Evolutionary conservation across 2,888 invertebrate genomes (phyloP).

Genomic region (Melitaea athalia): DNA sequence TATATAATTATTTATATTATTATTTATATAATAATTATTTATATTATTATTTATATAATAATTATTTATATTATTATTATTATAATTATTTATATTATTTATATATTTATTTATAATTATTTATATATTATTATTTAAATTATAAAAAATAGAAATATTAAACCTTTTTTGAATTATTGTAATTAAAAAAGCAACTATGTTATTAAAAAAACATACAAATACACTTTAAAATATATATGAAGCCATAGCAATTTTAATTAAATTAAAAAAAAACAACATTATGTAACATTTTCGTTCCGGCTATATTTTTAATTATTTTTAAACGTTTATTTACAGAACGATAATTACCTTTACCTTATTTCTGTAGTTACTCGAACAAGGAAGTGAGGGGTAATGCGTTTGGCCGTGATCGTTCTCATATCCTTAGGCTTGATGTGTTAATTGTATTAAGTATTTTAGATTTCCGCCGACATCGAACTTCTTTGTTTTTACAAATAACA

Average conservation of each 20-base stretch:
- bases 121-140: too few species aligned
- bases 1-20: too few species aligned
- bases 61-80: too few species aligned
- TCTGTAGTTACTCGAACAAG: conserved; percentile 29
- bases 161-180: too few species aligned
- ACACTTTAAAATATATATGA: neutral
- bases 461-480: conserved; percentile 11
- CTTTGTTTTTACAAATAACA: neutral
- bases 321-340: conserved; percentile 16
- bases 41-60: too few species aligned
- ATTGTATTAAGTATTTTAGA: conserved; percentile 24
- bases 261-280: neutral
- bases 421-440: conserved; percentile 33
- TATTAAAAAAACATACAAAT: too few species aligned
- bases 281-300: conserved; percentile 1
- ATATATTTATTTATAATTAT: too few species aligned
- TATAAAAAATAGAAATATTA: too few species aligned
- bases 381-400: conserved; percentile 36
- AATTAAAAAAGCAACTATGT: too few species aligned
- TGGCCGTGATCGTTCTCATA: conserved; percentile 34
- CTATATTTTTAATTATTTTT: conserved; percentile 24
- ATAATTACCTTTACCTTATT: conserved; percentile 16
- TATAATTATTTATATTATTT: too few species aligned
- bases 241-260: neutral
- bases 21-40: too few species aligned